Conservation (phyloP, 2,797 vertebrate species). For the Epinephelus coioides region DNA sequence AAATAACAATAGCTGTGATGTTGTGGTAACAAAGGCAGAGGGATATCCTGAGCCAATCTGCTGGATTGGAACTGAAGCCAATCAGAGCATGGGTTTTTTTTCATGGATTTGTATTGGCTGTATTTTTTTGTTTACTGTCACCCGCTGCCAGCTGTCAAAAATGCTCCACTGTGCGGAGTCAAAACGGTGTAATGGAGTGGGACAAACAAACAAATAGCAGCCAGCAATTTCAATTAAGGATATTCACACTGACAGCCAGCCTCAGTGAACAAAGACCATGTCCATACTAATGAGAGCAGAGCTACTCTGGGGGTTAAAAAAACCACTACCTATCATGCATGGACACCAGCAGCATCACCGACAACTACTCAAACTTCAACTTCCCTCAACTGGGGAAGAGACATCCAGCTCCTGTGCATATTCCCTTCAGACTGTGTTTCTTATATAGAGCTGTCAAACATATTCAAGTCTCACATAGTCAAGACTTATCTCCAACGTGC, state of each 20-base stretch:
- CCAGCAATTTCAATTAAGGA: slow-evolving; percentile 40
- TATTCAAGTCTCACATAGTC: no score
- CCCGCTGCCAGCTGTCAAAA: slow-evolving; percentile 32
- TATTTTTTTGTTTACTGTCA: slow-evolving; percentile 46
- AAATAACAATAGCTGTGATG: slow-evolving; percentile 47
- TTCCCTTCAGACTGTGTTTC: background rate
- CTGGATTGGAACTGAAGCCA: slow-evolving; percentile 17
- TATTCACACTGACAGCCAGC: background rate
- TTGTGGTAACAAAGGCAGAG: slow-evolving; percentile 46
- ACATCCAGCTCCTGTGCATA: background rate
- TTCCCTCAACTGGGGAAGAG: background rate
- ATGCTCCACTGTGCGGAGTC: slow-evolving; percentile 19
- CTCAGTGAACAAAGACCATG: slow-evolving; percentile 28
- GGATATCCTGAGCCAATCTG: slow-evolving; percentile 38
- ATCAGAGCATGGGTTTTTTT: slow-evolving; percentile 19
- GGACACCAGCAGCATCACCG: slow-evolving; percentile 14
- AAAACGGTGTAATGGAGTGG: slow-evolving; percentile 22
- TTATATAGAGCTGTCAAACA: background rate
- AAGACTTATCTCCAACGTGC: no score
- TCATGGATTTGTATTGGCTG: slow-evolving; percentile 15
- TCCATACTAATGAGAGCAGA: slow-evolving; percentile 29
- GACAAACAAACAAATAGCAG: slow-evolving; percentile 47
- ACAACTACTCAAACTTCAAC: background rate
- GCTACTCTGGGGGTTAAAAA: slow-evolving; percentile 2
- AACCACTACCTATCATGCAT: background rate